Percentiles rank a stretch among this genome's conserved stretches.
These are phyloP conservation scores for Thalassophryne amazonica DNA, from an alignment of 2,797 vertebrate species.

Conservation along the genomic window DNA sequence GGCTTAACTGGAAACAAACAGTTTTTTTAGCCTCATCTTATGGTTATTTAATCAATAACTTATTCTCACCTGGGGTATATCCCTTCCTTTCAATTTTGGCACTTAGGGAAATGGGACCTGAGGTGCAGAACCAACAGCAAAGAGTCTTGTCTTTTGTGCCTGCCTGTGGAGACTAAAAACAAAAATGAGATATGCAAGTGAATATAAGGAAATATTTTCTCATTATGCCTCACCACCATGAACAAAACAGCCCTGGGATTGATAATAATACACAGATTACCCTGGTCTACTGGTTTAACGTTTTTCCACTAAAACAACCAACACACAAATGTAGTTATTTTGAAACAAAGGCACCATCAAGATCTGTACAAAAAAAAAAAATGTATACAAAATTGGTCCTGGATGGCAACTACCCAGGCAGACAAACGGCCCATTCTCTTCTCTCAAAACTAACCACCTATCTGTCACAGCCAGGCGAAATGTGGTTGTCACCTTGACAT, in stretches of 20 bases:
- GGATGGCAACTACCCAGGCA: too few relatives aligned
- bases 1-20: too few relatives aligned
- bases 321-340: too few relatives aligned
- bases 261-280: background rate
- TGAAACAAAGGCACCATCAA: too few relatives aligned
- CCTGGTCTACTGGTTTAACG: background rate
- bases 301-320: too few relatives aligned
- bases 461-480: too few relatives aligned
- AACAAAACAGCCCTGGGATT: background rate
- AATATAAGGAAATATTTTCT: background rate
- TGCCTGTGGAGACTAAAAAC: conserved; percentile 93
- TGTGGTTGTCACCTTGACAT: too few relatives aligned
- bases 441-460: too few relatives aligned
- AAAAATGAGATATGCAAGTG: background rate
- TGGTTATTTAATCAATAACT: background rate
- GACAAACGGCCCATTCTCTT: too few relatives aligned
- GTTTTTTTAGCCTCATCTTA: too few relatives aligned
- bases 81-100: conserved; percentile 99
- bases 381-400: too few relatives aligned
- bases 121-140: conserved; percentile 99
- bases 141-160: conserved; percentile 99
- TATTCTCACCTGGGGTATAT: conserved; percentile 92
- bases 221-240: background rate
- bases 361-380: too few relatives aligned
- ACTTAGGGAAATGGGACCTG: conserved; percentile 99